Conservation (phyloP, 1,140 invertebrate species). For the Orchesella cincta region DNA sequence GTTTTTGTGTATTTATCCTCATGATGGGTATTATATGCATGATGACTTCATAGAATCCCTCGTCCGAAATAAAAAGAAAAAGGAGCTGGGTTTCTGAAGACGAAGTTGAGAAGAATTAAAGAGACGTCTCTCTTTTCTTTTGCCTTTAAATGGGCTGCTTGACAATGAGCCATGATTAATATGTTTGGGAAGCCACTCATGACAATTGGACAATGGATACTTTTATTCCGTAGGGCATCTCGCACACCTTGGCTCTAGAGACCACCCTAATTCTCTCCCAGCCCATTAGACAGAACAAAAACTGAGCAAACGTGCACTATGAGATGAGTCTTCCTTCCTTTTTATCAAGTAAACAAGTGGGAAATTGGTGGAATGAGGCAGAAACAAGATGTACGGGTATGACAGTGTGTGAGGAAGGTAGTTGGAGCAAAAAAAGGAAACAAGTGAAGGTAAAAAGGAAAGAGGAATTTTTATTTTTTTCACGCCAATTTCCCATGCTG, state of each 20-base stretch:
- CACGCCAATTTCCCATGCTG: too few species aligned
- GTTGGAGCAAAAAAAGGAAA: too few species aligned
- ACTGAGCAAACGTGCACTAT: not conserved
- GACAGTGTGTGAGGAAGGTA: too few species aligned
- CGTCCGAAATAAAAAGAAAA: not conserved
- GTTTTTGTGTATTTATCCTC: constrained; percentile 27
- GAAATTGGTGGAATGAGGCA: too few species aligned
- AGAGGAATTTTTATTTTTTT: too few species aligned
- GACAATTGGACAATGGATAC: constrained; percentile 49
- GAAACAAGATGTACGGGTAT: too few species aligned
- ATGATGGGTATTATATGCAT: constrained; percentile 36
- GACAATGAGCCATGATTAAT: constrained; percentile 50
- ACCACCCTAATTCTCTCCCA: constrained; percentile 42
- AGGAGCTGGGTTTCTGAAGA: not conserved
- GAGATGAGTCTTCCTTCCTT: not conserved
- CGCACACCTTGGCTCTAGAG: constrained; percentile 40
- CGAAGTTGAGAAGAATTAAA: constrained; percentile 17
- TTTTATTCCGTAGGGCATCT: constrained; percentile 46
- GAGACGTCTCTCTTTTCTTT: constrained; percentile 8
- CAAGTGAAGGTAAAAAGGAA: too few species aligned
- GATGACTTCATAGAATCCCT: constrained; percentile 48
- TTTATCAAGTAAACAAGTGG: too few species aligned
- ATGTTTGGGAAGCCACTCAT: constrained; percentile 50
- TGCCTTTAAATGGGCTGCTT: constrained; percentile 44
- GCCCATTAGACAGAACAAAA: constrained; percentile 3